These are phyloP conservation scores for Latrodectus elegans DNA, from an alignment of 2,888 invertebrate species.

Conservation along the genomic window DNA sequence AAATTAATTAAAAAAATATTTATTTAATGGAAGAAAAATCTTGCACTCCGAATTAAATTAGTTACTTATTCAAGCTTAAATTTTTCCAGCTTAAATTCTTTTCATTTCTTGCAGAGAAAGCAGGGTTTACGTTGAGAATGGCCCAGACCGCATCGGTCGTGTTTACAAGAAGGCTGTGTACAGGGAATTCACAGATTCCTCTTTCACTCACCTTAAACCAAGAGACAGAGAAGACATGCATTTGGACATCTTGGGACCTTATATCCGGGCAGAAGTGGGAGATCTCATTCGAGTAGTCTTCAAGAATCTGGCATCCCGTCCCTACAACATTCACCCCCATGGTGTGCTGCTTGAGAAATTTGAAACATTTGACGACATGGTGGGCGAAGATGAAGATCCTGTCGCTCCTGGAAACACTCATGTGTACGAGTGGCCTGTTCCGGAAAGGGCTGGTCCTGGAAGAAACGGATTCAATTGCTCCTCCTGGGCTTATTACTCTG, in stretches of 20 bases:
- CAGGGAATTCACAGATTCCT: conserved; percentile 69
- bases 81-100: too few species aligned
- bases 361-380: conserved; percentile 34
- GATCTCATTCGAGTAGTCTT: conserved; percentile 71
- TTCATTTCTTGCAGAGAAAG: conserved; percentile 65
- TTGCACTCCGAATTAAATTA: too few species aligned
- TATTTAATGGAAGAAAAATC: too few species aligned
- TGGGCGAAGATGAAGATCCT: conserved; percentile 64
- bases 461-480: conserved; percentile 69
- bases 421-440: conserved; percentile 70
- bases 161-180: conserved; percentile 70
- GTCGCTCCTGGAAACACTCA: conserved; percentile 70
- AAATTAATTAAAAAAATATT: too few species aligned
- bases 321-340: conserved; percentile 70
- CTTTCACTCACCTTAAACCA: conserved; percentile 64
- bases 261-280: conserved; percentile 73
- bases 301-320: conserved; percentile 69
- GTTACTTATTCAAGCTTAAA: too few species aligned
- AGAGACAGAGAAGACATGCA: conserved; percentile 51
- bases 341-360: conserved; percentile 65
- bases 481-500: conserved; percentile 70
- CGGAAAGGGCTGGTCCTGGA: conserved; percentile 69
- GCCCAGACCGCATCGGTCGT: conserved; percentile 67
- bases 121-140: conserved; percentile 46
- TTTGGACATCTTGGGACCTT: conserved; percentile 72